These are phyloP conservation scores for Drosophila bifasciata DNA, from an alignment of 1,140 invertebrate genomes.

Conservation along the genomic window DNA sequence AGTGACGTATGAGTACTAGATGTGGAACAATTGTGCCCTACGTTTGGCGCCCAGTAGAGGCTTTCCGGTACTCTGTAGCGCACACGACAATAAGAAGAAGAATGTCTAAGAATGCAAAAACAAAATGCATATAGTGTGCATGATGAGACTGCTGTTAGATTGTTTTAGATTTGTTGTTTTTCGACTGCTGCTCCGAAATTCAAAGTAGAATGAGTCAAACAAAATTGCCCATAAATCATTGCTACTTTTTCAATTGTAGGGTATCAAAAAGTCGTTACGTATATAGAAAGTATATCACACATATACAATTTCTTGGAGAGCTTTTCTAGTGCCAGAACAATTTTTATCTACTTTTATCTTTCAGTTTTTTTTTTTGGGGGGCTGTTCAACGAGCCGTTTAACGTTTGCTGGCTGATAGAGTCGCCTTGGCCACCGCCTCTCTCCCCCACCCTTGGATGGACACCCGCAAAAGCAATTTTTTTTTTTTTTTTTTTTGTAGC, in stretches of 20 bases:
- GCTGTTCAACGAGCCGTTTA: constrained; percentile 74
- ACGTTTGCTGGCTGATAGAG: constrained; percentile 74
- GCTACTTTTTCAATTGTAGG: too few relatives aligned
- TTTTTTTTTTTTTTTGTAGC: constrained; percentile 27
- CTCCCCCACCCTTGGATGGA: constrained; percentile 11
- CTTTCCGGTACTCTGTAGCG: too few relatives aligned
- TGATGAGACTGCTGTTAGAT: too few relatives aligned
- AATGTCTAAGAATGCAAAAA: too few relatives aligned
- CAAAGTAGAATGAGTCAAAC: too few relatives aligned
- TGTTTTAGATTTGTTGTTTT: too few relatives aligned
- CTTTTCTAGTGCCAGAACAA: constrained; percentile 45
- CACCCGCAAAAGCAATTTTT: constrained; percentile 49
- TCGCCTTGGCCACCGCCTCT: constrained; percentile 30
- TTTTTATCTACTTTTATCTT: constrained; percentile 11
- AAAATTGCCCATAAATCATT: too few relatives aligned
- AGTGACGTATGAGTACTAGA: constrained; percentile 45
- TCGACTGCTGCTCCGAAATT: too few relatives aligned
- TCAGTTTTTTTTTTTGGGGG: constrained; percentile 38
- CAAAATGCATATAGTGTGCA: too few relatives aligned
- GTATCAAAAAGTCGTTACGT: too few relatives aligned
- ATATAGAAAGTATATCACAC: too few relatives aligned
- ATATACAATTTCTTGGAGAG: constrained; percentile 7
- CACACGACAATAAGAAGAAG: too few relatives aligned
- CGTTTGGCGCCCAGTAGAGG: neutral
- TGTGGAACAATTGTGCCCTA: constrained; percentile 15